These are phyloP conservation scores for Oncorhynchus keta DNA, from an alignment of 2,113 vertebrate species.

Conservation along the genomic window DNA sequence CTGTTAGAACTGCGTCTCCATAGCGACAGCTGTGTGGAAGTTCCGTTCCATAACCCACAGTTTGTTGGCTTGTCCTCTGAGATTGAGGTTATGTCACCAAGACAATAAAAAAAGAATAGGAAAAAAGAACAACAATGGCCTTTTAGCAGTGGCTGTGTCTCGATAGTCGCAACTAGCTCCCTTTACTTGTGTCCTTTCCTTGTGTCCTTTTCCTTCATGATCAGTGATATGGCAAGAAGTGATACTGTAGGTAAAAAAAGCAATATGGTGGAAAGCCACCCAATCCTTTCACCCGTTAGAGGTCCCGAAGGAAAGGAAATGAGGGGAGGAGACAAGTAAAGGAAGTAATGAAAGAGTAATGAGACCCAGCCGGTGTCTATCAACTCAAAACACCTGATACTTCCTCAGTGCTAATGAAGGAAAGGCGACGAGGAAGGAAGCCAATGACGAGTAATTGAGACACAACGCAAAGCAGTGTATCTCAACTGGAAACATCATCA, in stretches of 20 bases:
- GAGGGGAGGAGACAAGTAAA: not conserved
- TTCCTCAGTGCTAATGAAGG: not conserved
- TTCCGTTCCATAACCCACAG: not conserved
- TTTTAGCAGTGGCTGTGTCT: not conserved
- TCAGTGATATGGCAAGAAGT: not conserved
- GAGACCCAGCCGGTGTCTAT: not conserved
- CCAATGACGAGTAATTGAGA: not conserved
- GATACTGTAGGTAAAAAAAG: not conserved
- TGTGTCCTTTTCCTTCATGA: not conserved
- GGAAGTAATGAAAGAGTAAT: not conserved
- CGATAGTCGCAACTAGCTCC: not conserved
- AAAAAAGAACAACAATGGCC: not conserved
- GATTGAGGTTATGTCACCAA: not conserved
- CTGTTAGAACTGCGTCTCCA: not conserved
- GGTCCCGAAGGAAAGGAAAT: not conserved
- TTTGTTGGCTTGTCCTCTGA: not conserved
- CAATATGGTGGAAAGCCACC: not conserved
- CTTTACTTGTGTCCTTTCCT: not conserved
- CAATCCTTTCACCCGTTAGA: not conserved
- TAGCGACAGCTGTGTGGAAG: not conserved
- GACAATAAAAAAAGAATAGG: not conserved
- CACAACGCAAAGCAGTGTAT: not conserved
- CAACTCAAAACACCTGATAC: not conserved
- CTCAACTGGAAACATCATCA: not conserved
- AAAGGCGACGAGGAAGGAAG: not conserved